Evolutionary conservation across 2,113 vertebrate species (phyloP).

Genomic region (Hyperopisus bebe): DNA sequence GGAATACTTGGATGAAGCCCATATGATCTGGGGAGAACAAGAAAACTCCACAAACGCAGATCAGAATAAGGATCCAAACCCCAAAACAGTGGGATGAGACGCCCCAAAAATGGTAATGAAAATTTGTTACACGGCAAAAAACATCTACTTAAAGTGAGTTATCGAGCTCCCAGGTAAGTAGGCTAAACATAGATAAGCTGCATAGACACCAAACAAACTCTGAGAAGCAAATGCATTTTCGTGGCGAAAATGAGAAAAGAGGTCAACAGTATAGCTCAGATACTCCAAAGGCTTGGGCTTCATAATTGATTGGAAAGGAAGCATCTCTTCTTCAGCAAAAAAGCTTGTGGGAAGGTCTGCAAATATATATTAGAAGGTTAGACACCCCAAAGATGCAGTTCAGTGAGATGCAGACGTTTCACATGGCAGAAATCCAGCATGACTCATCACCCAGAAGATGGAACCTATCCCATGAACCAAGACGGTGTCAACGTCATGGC

Average conservation of each 20-base stretch:
- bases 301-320: neutral
- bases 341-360: neutral
- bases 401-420: neutral
- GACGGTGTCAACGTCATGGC: neutral
- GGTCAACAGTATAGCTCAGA: neutral
- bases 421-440: neutral
- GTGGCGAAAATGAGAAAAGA: neutral
- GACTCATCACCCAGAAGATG: neutral
- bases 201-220: neutral
- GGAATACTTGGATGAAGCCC: neutral
- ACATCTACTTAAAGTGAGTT: neutral
- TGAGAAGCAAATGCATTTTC: neutral
- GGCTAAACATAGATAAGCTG: neutral
- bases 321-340: neutral
- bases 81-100: neutral
- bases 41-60: neutral
- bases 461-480: neutral
- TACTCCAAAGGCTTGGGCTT: neutral
- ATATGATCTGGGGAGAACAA: neutral
- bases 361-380: neutral
- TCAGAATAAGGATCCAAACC: neutral
- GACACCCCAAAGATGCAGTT: neutral
- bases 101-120: neutral
- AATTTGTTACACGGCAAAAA: neutral
- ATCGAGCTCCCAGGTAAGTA: neutral